Percentiles rank a stretch among this genome's conserved stretches.
phyloP scores from a whole-genome alignment of 2,888 invertebrate genomes.

The Subacronicta megacephala region DNA sequence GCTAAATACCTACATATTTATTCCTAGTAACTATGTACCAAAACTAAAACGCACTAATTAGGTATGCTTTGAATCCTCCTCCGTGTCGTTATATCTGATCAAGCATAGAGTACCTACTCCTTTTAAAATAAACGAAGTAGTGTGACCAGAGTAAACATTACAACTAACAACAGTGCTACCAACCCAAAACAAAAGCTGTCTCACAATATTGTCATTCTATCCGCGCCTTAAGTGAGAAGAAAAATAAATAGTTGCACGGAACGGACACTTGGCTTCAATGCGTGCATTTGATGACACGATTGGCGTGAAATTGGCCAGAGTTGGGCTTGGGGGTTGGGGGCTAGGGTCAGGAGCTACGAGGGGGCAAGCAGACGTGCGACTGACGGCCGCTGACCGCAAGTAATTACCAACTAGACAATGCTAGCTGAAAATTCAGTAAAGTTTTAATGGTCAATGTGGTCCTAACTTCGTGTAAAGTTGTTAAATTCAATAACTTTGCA shows the following conservation, averaged over 20 bases:
- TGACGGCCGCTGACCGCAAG: slow-evolving; percentile 70
- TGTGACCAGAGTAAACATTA: background rate
- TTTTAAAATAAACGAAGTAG: background rate
- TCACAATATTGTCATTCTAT: slow-evolving; percentile 32
- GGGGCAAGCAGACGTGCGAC: slow-evolving; percentile 57
- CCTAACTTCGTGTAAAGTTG: slow-evolving; percentile 21
- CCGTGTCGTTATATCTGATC: no score
- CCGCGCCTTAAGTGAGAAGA: slow-evolving; percentile 33
- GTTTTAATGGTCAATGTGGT: slow-evolving; percentile 43
- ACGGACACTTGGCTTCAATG: slow-evolving; percentile 62
- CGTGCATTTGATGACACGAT: slow-evolving; percentile 82
- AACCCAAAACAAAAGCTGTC: slow-evolving; percentile 3
- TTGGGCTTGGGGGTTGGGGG: slow-evolving; percentile 40
- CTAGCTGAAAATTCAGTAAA: slow-evolving; percentile 54
- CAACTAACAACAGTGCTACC: background rate
- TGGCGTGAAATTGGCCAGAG: slow-evolving; percentile 83
- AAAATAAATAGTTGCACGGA: slow-evolving; percentile 59
- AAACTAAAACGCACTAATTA: no score
- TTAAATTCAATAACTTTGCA: slow-evolving; percentile 30
- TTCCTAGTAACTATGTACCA: no score
- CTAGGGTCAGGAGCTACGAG: slow-evolving; percentile 42
- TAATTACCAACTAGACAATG: slow-evolving; percentile 62
- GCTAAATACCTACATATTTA: no score
- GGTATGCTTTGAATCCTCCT: background rate
- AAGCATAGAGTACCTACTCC: no score